Conservation (phyloP, 1,140 invertebrate species). For the Coptotermes formosanus region DNA sequence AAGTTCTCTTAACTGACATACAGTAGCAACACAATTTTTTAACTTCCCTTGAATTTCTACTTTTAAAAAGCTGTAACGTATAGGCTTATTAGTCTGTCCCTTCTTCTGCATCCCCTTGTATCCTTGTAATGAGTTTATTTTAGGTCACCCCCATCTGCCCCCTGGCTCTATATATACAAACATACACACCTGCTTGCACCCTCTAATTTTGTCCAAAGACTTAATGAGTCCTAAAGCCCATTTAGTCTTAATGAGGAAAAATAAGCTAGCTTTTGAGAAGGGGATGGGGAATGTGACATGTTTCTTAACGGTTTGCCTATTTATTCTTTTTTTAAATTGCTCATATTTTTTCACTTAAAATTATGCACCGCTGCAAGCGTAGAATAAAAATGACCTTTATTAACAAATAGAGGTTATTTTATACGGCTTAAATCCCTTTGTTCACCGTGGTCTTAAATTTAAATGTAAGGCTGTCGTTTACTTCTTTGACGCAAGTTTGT, state of each 20-base stretch:
- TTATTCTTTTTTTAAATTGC: conserved; percentile 5
- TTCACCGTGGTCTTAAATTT: conserved; percentile 2
- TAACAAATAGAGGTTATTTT: background rate
- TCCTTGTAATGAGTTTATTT: conserved; percentile 14
- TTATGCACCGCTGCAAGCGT: background rate
- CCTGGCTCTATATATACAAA: background rate
- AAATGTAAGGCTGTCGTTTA: background rate
- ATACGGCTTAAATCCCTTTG: background rate
- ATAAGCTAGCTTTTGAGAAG: conserved; percentile 2
- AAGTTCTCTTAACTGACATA: background rate
- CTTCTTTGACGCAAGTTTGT: background rate
- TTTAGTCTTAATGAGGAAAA: conserved; percentile 17
- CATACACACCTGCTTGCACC: conserved; percentile 10
- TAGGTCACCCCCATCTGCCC: conserved; percentile 15
- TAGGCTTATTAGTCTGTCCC: background rate
- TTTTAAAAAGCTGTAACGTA: conserved; percentile 17
- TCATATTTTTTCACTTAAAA: conserved; percentile 20
- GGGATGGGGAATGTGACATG: background rate
- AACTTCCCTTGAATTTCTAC: conserved; percentile 16
- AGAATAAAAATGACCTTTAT: conserved; percentile 14
- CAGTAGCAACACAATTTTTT: conserved; percentile 3
- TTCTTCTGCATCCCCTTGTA: conserved; percentile 5
- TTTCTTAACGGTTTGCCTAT: conserved; percentile 3
- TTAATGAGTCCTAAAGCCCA: conserved; percentile 12
- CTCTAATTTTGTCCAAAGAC: conserved; percentile 17